Evolutionary conservation across 2,888 invertebrate species (phyloP).

Genomic region (Muscina levida): DNA sequence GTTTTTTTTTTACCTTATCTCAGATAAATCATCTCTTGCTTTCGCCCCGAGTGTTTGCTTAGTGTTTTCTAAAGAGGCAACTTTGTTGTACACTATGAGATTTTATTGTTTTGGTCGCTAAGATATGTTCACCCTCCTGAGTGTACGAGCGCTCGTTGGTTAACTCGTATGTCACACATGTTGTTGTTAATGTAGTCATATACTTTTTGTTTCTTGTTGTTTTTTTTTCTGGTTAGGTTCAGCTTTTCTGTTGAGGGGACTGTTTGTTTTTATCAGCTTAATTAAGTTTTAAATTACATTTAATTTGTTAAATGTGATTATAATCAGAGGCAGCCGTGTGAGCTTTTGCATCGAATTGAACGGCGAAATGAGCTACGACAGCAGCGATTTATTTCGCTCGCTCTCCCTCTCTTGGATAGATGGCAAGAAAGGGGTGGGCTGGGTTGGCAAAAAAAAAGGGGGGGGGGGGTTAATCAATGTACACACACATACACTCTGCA

Average conservation of each 20-base stretch:
- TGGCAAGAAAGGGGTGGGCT: no score
- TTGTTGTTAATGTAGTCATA: background rate
- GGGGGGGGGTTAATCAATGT: no score
- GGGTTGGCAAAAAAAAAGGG: no score
- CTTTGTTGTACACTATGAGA: background rate
- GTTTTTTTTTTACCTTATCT: conserved; percentile 13
- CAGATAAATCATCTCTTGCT: conserved; percentile 18
- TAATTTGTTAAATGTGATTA: conserved; percentile 52
- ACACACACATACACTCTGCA: background rate
- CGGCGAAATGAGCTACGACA: background rate
- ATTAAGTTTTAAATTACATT: conserved; percentile 62
- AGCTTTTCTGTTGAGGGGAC: no score
- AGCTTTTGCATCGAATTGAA: conserved; percentile 7
- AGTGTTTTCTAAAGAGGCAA: background rate
- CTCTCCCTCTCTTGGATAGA: no score
- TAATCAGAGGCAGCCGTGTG: conserved; percentile 10
- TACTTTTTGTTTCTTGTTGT: no score
- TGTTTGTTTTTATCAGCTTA: conserved; percentile 52
- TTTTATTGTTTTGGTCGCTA: background rate
- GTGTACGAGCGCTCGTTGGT: no score
- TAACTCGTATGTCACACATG: no score
- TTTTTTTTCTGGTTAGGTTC: no score
- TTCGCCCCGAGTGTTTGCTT: background rate
- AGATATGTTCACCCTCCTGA: background rate
- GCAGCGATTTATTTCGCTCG: background rate